Evolutionary conservation across 2,113 vertebrate genomes (phyloP).

Genomic region (Prionailurus bengalensis): DNA sequence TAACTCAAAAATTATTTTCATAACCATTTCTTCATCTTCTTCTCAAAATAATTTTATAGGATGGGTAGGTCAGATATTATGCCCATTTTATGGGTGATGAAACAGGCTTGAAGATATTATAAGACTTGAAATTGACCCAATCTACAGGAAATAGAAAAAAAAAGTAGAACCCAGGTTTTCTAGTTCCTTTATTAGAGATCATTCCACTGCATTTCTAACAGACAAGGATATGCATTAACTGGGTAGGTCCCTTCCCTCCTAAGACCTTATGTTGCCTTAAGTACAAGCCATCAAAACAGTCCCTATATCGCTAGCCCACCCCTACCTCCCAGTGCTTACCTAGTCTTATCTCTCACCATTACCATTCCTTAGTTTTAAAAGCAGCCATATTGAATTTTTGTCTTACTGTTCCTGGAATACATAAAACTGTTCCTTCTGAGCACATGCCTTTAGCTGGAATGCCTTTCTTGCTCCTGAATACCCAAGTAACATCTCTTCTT

Average conservation of each 20-base stretch:
- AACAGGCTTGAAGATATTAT: neutral
- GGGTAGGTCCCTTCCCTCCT: neutral
- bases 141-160: neutral
- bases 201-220: neutral
- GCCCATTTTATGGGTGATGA: slow-evolving; percentile 23
- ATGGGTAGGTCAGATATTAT: neutral
- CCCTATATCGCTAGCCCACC: neutral
- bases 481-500: neutral
- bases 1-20: slow-evolving; percentile 8
- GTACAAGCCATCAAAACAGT: neutral
- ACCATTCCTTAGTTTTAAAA: neutral
- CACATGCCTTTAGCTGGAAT: neutral
- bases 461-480: neutral
- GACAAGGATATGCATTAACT: neutral
- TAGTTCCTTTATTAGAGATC: neutral
- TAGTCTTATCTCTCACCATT: neutral
- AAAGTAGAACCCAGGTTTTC: neutral
- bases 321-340: neutral
- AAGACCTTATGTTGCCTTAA: neutral
- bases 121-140: neutral
- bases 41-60: slow-evolving; percentile 22
- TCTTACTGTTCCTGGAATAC: neutral
- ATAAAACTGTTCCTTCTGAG: neutral
- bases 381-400: neutral
- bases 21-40: neutral